phyloP scores from a whole-genome alignment of 2,888 invertebrate genomes.

The Prosopocoilus inquinatus region DNA sequence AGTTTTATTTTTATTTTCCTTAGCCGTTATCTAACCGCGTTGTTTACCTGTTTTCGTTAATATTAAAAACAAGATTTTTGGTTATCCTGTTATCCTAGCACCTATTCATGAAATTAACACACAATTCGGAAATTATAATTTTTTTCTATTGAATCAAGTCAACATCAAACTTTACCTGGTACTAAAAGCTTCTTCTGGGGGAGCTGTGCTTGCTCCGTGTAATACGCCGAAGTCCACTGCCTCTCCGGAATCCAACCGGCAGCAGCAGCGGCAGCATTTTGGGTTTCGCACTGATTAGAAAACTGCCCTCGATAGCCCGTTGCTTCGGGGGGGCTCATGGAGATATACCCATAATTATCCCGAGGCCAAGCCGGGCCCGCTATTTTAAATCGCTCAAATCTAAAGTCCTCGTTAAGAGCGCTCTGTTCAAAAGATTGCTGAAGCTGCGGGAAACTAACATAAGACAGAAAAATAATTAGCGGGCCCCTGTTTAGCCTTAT shows the following conservation, averaged over 20 bases:
- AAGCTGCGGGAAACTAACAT: constrained; percentile 1
- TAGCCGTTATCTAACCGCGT: background rate
- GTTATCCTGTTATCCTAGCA: background rate
- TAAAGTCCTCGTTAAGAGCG: constrained; percentile 7
- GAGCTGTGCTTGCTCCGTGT: constrained; percentile 13
- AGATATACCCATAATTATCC: constrained; percentile 59
- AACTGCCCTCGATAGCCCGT: constrained; percentile 14
- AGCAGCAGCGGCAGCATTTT: background rate
- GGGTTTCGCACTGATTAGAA: constrained; percentile 8
- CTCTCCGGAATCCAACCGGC: constrained; percentile 16
- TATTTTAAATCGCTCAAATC: constrained; percentile 37
- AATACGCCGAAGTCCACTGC: constrained; percentile 19
- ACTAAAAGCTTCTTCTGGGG: background rate
- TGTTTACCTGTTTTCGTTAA: background rate
- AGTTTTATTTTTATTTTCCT: background rate
- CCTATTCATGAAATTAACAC: background rate
- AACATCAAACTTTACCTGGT: constrained; percentile 12
- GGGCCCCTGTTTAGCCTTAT: background rate
- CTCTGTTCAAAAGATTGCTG: background rate
- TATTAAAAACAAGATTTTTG: background rate
- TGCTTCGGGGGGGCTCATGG: constrained; percentile 50
- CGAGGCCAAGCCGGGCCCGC: constrained; percentile 49
- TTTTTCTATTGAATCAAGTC: background rate
- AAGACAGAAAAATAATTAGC: constrained; percentile 6
- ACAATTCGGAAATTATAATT: background rate